Evolutionary conservation across 2,888 invertebrate species (phyloP), one percentile per base, ranked within the genome.

Genomic region (Xestia rhomboidea): DNA sequence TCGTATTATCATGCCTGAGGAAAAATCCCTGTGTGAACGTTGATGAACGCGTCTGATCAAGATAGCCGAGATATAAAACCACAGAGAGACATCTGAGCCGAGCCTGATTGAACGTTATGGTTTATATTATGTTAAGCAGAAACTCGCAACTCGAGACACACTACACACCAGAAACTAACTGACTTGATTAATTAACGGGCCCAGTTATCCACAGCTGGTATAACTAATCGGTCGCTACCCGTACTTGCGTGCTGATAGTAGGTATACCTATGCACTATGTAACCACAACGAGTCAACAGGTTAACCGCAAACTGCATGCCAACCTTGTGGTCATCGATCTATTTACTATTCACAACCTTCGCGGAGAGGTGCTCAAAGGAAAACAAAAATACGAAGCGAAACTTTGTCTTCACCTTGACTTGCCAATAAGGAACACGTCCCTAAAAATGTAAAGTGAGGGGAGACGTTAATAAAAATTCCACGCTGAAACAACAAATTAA

Each of bases 401-500:
- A 94, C 90, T 93, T 93, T 91, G 86, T 90, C 91, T 89, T 91
- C 92, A 91, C 92, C 93, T 93, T 92, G 91, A 90, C 91, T 92
- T 91, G 90, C 91, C 93, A 92, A 92, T 92, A 93, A 92, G 91
- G 89, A 90, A 91, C 92, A 91, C 92, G 92, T 92, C 91, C 92
- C 92, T 90, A 92, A 93, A 93, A 95, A 95, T 95, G 94, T 92
- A 95, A 95, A 95, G 93, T 93, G 93, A 95, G 95, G 95, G 95
- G 95, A 95, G 94, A 95, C 95, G 94, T 95, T 95, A 96, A 96
- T 96, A 96, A 96, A 96, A 96, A 96, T 96, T 96, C 96, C 96
- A 93, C 93, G 92, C 95, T 95, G 96, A 95, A 96, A 96, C 96
- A 96, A 96, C 96, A 96, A 96, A 96, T 96, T 96, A 96, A 96